A percentile compares a stretch with the other conserved stretches of the same genome.
phyloP scores from a whole-genome alignment of 2,113 vertebrate species.

The Mustela lutreola region DNA sequence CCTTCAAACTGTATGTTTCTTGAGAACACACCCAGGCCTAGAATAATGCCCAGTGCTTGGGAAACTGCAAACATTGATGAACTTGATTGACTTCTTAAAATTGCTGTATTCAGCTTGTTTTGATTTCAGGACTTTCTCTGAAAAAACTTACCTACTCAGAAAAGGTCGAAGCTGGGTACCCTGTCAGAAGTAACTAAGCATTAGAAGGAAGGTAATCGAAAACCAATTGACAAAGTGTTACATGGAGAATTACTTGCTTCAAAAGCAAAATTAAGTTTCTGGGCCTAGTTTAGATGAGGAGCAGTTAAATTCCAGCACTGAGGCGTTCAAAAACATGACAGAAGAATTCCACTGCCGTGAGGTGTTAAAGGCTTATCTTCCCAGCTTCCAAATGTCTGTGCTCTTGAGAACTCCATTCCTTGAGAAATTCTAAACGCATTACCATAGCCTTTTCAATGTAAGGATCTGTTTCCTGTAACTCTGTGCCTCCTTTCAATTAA shows the following conservation, averaged over 20 bases:
- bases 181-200: neutral
- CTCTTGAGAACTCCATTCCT: conserved; percentile 67
- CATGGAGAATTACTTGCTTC: neutral
- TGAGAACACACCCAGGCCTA: neutral
- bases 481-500: conserved; percentile 59
- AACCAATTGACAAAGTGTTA: neutral
- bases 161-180: neutral
- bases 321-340: conserved; percentile 25
- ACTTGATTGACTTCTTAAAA: neutral
- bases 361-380: conserved; percentile 70
- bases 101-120: neutral
- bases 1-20: neutral
- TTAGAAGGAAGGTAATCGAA: neutral
- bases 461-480: conserved; percentile 74
- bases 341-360: conserved; percentile 30
- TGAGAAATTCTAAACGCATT: conserved; percentile 76
- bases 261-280: conserved; percentile 55
- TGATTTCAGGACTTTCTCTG: neutral
- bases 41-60: neutral
- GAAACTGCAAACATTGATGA: neutral
- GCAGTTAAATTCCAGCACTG: conserved; percentile 27
- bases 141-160: neutral
- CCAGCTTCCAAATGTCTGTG: conserved; percentile 36
- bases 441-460: conserved; percentile 55
- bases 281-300: neutral